phyloP scores from a whole-genome alignment of 2,797 vertebrate species.

The Carduelis carduelis region DNA sequence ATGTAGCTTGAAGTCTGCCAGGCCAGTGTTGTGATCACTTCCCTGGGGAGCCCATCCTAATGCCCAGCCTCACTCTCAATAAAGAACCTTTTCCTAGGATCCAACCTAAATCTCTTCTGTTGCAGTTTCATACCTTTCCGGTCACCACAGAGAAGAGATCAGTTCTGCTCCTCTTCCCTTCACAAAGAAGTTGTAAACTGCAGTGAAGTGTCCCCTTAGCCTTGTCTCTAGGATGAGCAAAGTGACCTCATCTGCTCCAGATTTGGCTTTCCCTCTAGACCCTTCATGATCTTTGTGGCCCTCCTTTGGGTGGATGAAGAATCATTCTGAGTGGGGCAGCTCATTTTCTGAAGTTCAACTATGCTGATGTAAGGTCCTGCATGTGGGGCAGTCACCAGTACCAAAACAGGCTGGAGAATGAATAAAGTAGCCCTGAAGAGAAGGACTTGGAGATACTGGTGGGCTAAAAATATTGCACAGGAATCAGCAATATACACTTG shows the following conservation, averaged over 20 bases:
- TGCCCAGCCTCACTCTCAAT: not conserved
- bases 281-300: not conserved
- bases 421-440: not conserved
- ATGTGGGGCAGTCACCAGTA: not conserved
- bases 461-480: not conserved
- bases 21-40: not conserved
- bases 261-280: not conserved
- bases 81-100: not conserved
- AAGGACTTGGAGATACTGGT: not conserved
- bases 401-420: not conserved
- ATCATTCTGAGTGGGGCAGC: too few species aligned
- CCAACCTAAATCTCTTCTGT: not conserved
- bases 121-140: not conserved
- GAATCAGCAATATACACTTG: not conserved
- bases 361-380: not conserved
- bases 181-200: not conserved
- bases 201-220: not conserved
- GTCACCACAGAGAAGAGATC: not conserved
- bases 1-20: not conserved
- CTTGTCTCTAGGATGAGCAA: not conserved
- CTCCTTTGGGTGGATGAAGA: not conserved
- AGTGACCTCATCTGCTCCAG: not conserved
- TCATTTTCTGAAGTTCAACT: not conserved
- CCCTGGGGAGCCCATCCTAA: not conserved
- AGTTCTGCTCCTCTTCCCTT: not conserved